These are phyloP conservation scores for Holotrichia oblita DNA, from an alignment of 1,140 invertebrate genomes.

Conservation along the genomic window DNA sequence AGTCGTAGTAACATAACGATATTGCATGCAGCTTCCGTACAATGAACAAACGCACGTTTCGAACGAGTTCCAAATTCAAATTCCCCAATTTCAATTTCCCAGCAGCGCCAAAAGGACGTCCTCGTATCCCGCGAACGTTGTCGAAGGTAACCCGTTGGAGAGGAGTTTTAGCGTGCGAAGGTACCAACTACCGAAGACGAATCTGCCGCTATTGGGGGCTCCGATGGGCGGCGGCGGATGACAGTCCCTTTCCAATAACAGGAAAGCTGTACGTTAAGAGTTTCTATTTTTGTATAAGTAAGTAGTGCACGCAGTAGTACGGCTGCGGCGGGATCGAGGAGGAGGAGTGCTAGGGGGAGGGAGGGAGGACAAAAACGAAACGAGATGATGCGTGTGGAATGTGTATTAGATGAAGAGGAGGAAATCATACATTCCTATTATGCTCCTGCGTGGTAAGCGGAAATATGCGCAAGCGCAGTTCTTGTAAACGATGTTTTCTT, in stretches of 20 bases:
- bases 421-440: background rate
- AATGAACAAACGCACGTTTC: too few relatives aligned
- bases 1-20: background rate
- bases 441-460: too few relatives aligned
- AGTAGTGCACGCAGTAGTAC: too few relatives aligned
- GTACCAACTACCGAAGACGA: constrained; percentile 54
- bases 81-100: constrained; percentile 44
- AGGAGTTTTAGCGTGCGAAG: constrained; percentile 57
- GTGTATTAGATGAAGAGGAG: background rate
- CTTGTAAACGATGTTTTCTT: too few relatives aligned
- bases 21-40: constrained; percentile 17
- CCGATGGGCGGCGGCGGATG: constrained; percentile 39
- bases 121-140: constrained; percentile 57
- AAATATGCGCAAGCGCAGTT: too few relatives aligned
- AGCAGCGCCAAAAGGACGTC: constrained; percentile 56
- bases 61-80: background rate
- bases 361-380: too few relatives aligned
- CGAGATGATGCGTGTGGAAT: too few relatives aligned
- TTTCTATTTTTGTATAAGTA: background rate
- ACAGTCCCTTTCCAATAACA: constrained; percentile 23
- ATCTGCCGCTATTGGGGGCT: constrained; percentile 44
- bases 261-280: background rate
- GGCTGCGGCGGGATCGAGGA: too few relatives aligned
- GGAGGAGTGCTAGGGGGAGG: too few relatives aligned
- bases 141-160: constrained; percentile 51